phyloP scores from a whole-genome alignment of 2,888 invertebrate genomes.

The Phyllotreta striolata region DNA sequence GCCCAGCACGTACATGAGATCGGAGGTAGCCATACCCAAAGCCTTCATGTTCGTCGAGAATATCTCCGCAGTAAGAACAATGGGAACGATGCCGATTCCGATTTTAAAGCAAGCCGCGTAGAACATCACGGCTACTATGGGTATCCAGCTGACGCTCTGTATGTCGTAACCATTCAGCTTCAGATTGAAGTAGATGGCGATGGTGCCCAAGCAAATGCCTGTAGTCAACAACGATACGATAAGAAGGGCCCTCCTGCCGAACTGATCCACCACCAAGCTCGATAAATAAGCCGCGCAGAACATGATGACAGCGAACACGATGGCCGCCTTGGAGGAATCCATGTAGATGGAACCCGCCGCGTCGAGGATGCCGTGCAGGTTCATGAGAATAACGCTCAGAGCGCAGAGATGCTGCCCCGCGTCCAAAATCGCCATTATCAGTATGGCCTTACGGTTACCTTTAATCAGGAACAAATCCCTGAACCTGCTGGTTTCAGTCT shows the following conservation, averaged over 20 bases:
- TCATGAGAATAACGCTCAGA: slow-evolving; percentile 59
- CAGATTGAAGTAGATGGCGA: slow-evolving; percentile 57
- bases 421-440: slow-evolving; percentile 58
- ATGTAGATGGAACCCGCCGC: slow-evolving; percentile 56
- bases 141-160: slow-evolving; percentile 54
- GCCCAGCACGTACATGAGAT: slow-evolving; percentile 55
- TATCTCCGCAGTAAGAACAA: slow-evolving; percentile 58
- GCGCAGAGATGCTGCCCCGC: slow-evolving; percentile 58
- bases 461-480: slow-evolving; percentile 55
- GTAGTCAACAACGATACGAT: slow-evolving; percentile 54
- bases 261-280: slow-evolving; percentile 55
- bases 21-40: slow-evolving; percentile 57
- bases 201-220: slow-evolving; percentile 52
- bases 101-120: slow-evolving; percentile 57
- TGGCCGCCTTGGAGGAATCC: slow-evolving; percentile 53
- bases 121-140: slow-evolving; percentile 55
- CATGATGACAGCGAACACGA: slow-evolving; percentile 58
- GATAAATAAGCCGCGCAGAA: slow-evolving; percentile 53
- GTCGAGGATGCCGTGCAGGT: slow-evolving; percentile 56
- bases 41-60: slow-evolving; percentile 60
- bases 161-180: slow-evolving; percentile 52
- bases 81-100: slow-evolving; percentile 59
- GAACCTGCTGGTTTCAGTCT: slow-evolving; percentile 54
- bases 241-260: slow-evolving; percentile 56
- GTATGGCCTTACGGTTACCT: slow-evolving; percentile 56